Evolutionary conservation across 2,797 vertebrate genomes (phyloP), one percentile per base, ranked within the genome.

Genomic region (Smutsia temminckii): DNA sequence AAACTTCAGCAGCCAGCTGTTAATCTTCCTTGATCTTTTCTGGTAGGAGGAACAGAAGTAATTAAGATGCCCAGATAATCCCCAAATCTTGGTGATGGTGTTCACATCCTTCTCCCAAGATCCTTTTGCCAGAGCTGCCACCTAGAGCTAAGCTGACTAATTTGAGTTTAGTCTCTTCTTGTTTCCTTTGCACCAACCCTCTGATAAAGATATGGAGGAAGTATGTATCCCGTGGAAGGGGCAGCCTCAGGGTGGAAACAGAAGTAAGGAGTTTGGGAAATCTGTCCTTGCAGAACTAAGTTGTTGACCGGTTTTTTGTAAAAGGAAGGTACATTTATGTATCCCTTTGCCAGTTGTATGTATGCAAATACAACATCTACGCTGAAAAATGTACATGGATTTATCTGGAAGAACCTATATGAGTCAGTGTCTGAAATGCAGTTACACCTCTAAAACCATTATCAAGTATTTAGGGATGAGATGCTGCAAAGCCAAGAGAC

Each of bases 401-500:
- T 64, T 90, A 71, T 64, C 75, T 85, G 57, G 63, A 0, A 0
- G 89, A 4, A 40, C 40, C 66, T 32, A 32, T 25, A 81, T 59
- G 21, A 11, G 6, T 3, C 29, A 53, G 55, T 72, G 77, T 85
- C 88, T 69, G 59, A 0, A 51, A 64, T 8, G 59, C 75, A 1
- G 8, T 88, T 32, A 14, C 90, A 93, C 92, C 95, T 97, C 97
- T 74, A 0, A 5, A 81, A 53, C 51, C 2, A 9, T 89, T 81
- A 89, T 68, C 29, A 95, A 84, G 90, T 13, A 8, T 95, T 97
- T 97, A 1, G 64, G 68, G 96, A 1, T 5, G 97, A 97, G 97
- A 97, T 95, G 97, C 66, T 29, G 49, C 72, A 77, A 83, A 96
- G 95, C 85, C 95, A 63, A 46, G 93, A 79, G 97, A 94, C 93